Base-by-base conservation (phyloP, 92 coral and sea anemone genomes). In the Ricordea florida region DNA sequence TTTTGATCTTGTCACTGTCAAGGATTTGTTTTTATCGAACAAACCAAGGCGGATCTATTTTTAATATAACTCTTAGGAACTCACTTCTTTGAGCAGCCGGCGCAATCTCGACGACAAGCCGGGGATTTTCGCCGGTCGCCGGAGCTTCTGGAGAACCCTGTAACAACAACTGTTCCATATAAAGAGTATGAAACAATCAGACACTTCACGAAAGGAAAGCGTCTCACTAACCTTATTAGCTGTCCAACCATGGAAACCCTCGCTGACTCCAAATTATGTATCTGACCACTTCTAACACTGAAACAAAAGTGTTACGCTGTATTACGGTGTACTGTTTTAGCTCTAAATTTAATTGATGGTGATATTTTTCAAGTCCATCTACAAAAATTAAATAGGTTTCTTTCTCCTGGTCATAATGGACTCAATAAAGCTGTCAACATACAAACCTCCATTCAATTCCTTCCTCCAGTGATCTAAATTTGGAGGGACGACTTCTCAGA, bases 391-490 rank as follows among this genome's bases (percentile, higher is more conserved):
- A 13, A 5, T 6, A 44, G 18, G 11, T 42, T 42, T 21, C 11
- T 6, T 21, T 10, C 17, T 21, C 48, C 48, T 42, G 13, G 48
- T 13, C 13, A n/a, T 24, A 15, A 7, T 5, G 21, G 15, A 3
- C 21, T 10, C 50, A 9, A 44, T 8, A 44, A 3, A 9, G 14
- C 6, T 5, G 15, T 14, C 14, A 32, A 2, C 13, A 42, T 17
- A 10, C 1, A 15, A 85, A 94, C 98, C 98, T 92, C 98, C 98
- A 94, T 64, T 94, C 98, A 41, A 94, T 94, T 29, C 96, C 98
- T 65, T 92, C 69, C 53, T 94, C 97, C 62, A 94, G 22, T 42
- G 97, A 85, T 4, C 52, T 69, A 57, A 94, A 94, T 14, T 78
- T 38, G 43, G 93, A 48, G 25, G 98, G 98, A 86, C 98, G 75